These are phyloP conservation scores for Tenthredo livida DNA, from an alignment of 2,888 invertebrate species.

Conservation along the genomic window DNA sequence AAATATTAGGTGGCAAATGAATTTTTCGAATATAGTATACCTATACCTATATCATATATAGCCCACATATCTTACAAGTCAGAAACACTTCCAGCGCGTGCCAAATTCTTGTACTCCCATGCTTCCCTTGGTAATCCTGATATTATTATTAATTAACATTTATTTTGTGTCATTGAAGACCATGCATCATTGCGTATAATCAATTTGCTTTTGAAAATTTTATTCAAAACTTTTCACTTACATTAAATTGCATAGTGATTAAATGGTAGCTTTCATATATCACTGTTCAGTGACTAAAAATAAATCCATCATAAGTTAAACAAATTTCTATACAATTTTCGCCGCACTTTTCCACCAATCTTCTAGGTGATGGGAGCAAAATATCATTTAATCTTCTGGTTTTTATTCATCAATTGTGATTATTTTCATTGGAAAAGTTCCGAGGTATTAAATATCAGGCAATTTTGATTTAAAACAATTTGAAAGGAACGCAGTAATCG, in stretches of 20 bases:
- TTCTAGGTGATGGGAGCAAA: too few species aligned
- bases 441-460: background rate
- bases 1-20: background rate
- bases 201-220: background rate
- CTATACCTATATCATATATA: background rate
- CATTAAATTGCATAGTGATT: background rate
- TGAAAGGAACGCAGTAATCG: background rate
- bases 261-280: conserved; percentile 16
- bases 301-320: background rate
- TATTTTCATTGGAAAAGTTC: background rate
- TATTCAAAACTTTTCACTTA: background rate
- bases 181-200: conserved; percentile 16
- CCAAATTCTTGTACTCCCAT: conserved; percentile 60
- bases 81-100: conserved; percentile 65
- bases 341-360: background rate
- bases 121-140: conserved; percentile 1
- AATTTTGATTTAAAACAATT: background rate
- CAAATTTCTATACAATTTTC: background rate
- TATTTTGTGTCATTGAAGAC: conserved; percentile 12
- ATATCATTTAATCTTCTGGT: background rate
- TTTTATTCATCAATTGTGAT: background rate
- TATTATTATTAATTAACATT: background rate
- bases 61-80: conserved; percentile 61
- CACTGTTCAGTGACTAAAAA: background rate
- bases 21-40: background rate